phyloP scores from a whole-genome alignment of 2,797 vertebrate species.

The Etheostoma nigrum region DNA sequence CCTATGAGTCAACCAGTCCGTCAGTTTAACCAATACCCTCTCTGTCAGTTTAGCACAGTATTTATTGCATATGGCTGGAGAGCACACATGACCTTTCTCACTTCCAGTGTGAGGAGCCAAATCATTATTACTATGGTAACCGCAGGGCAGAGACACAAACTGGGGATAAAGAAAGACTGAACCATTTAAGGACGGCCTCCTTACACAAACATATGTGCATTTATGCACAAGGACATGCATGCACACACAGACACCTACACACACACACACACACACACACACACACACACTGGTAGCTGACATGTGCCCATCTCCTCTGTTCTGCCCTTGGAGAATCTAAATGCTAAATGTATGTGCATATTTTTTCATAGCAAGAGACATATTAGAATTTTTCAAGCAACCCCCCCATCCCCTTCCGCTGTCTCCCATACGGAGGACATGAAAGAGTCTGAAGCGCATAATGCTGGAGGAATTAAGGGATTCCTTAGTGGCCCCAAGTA shows the following conservation, averaged over 20 bases:
- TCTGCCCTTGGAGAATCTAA: slow-evolving; percentile 96
- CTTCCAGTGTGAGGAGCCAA: slow-evolving; percentile 83
- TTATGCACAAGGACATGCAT: slow-evolving; percentile 51
- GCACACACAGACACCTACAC: slow-evolving; percentile 25
- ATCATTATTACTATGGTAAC: slow-evolving; percentile 86
- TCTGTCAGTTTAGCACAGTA: slow-evolving; percentile 65
- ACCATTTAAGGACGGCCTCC: slow-evolving; percentile 89
- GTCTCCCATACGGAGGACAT: slow-evolving; percentile 87
- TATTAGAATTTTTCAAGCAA: slow-evolving; percentile 95
- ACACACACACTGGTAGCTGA: slow-evolving; percentile 84
- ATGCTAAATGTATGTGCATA: slow-evolving; percentile 99
- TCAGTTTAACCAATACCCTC: slow-evolving; percentile 65
- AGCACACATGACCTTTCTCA: slow-evolving; percentile 85
- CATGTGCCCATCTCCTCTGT: slow-evolving; percentile 93
- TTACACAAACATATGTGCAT: slow-evolving; percentile 61
- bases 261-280: slow-evolving; percentile 50
- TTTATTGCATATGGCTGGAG: slow-evolving; percentile 73
- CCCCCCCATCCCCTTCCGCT: slow-evolving; percentile 57
- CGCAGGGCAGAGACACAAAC: slow-evolving; percentile 87
- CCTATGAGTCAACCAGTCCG: slow-evolving; percentile 63
- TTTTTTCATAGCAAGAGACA: slow-evolving; percentile 95
- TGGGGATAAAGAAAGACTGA: slow-evolving; percentile 90
- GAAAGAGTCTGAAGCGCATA: slow-evolving; percentile 98
- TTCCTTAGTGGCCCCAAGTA: slow-evolving; percentile 92
- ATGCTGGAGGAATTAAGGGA: slow-evolving; percentile 96